phyloP scores from a whole-genome alignment of 2,888 invertebrate genomes.

The Yponomeuta plumbellus region DNA sequence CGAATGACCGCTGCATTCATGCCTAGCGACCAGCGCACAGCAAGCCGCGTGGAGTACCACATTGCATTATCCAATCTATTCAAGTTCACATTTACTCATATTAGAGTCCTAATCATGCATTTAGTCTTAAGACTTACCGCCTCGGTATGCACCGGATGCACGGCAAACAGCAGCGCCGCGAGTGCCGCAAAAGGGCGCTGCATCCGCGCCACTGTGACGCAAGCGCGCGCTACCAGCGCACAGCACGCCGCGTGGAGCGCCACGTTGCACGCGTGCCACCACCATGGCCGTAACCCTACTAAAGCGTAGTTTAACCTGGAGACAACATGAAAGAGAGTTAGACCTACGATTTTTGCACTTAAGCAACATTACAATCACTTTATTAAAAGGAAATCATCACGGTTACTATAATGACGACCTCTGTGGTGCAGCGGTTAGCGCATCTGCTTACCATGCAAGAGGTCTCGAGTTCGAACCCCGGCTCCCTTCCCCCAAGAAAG shows the following conservation, averaged over 20 bases:
- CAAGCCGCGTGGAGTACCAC: constrained; percentile 85
- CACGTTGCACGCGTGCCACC: constrained; percentile 90
- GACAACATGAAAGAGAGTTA: constrained; percentile 33
- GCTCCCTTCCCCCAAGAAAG: no score
- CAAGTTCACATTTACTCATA: no score
- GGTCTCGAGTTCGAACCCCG: no score
- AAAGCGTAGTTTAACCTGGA: constrained; percentile 86
- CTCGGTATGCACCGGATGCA: constrained; percentile 93
- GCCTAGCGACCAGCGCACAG: constrained; percentile 85
- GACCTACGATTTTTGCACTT: not conserved
- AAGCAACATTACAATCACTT: no score
- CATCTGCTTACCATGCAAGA: no score
- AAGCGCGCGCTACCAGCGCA: constrained; percentile 83
- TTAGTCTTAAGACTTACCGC: constrained; percentile 79
- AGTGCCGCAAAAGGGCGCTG: constrained; percentile 83
- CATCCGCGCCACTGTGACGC: constrained; percentile 80
- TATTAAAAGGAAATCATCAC: no score
- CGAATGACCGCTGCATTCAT: constrained; percentile 81
- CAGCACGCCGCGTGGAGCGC: constrained; percentile 85
- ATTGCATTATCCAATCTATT: no score
- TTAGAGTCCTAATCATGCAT: no score
- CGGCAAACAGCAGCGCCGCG: constrained; percentile 87
- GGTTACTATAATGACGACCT: no score
- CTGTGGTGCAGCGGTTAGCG: no score
- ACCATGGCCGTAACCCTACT: constrained; percentile 82